A percentile compares a stretch with the other conserved stretches of the same genome.
These are phyloP conservation scores for Pongo pygmaeus DNA, from an alignment of 2,113 vertebrate genomes.

Conservation along the genomic window DNA sequence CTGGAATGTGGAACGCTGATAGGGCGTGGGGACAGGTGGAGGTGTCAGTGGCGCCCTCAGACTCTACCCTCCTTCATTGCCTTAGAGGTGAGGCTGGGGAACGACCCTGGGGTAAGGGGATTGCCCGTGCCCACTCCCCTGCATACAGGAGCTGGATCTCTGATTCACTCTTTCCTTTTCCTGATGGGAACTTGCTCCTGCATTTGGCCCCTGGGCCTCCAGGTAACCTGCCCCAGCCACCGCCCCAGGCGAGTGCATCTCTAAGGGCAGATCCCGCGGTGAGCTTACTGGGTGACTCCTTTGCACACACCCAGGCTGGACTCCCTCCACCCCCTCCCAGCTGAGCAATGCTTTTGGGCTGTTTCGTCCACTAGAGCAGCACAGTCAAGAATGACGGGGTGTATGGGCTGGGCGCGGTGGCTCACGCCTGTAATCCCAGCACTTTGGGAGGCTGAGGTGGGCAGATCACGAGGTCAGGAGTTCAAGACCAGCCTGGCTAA, in stretches of 20 bases:
- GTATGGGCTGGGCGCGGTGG: too few species aligned
- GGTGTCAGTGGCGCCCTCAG: background rate
- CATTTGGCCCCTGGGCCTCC: background rate
- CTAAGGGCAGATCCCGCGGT: background rate
- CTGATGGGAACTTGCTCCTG: background rate
- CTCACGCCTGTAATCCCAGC: too few species aligned
- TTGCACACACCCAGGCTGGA: background rate
- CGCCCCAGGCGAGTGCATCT: background rate
- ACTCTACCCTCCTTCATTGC: background rate
- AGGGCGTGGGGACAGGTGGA: too few species aligned
- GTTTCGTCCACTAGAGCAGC: background rate
- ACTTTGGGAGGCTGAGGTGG: too few species aligned
- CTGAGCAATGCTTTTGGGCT: background rate
- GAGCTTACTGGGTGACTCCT: background rate
- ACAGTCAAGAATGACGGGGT: background rate
- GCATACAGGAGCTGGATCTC: background rate
- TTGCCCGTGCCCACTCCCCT: background rate
- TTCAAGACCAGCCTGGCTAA: too few species aligned
- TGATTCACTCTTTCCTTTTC: background rate
- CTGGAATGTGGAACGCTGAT: background rate
- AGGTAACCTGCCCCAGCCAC: background rate
- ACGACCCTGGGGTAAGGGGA: background rate
- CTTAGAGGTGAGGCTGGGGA: background rate
- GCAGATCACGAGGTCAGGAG: too few species aligned
- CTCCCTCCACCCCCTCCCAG: background rate